Evolutionary conservation across 2,113 vertebrate genomes (phyloP).

Genomic region (Lucifuga dentata): DNA sequence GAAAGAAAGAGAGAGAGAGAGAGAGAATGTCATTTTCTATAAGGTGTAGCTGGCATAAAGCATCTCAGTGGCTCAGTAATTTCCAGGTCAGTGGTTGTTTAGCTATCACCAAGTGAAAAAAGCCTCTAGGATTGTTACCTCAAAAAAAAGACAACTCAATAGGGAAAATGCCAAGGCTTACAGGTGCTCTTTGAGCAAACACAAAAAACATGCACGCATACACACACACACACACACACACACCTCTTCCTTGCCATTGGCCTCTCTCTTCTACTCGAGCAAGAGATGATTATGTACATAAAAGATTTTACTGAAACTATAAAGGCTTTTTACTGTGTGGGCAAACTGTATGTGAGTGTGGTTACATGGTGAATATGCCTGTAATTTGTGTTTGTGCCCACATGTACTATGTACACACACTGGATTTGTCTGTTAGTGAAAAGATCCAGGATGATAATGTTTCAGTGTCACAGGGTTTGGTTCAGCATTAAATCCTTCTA

Average conservation of each 20-base stretch:
- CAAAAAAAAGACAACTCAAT: constrained; percentile 30
- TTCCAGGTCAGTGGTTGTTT: constrained; percentile 70
- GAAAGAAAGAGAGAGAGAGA: neutral
- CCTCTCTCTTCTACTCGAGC: constrained; percentile 11
- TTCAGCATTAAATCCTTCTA: constrained; percentile 57
- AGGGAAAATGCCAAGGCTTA: constrained; percentile 50
- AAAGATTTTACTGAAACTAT: constrained; percentile 34
- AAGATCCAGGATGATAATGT: constrained; percentile 49
- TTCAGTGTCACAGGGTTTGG: constrained; percentile 52
- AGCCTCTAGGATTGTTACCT: constrained; percentile 43
- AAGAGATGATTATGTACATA: constrained; percentile 43
- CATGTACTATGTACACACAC: constrained; percentile 13
- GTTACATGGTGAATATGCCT: constrained; percentile 1
- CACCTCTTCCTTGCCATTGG: constrained; percentile 3
- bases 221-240: constrained; percentile 8
- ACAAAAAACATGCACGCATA: neutral
- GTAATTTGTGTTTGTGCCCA: constrained; percentile 16
- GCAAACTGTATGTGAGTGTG: neutral
- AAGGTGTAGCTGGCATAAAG: constrained; percentile 45
- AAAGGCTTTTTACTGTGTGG: constrained; percentile 21
- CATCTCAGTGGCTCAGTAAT: constrained; percentile 48
- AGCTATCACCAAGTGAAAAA: constrained; percentile 56
- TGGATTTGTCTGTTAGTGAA: constrained; percentile 45
- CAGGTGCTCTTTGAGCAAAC: constrained; percentile 51
- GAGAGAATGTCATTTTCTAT: constrained; percentile 57